Base-by-base conservation (phyloP, 1,140 invertebrate species). In the Zaprionus ghesquierei region DNA sequence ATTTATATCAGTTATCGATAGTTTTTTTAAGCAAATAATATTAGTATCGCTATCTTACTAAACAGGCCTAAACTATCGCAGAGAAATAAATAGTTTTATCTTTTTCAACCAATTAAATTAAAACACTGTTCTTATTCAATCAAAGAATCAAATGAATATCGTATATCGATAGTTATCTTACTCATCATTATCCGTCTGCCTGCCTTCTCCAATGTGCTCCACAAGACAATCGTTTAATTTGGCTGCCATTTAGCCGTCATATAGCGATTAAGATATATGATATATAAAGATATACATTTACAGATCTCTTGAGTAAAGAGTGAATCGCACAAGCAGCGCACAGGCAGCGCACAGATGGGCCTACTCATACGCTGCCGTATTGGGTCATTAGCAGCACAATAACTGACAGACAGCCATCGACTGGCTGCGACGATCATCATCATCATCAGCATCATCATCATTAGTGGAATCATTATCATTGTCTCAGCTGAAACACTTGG, bases 321-420 rank as follows among this genome's bases (percentile, higher is more conserved):
- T 5, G n/a, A 15, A 18, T 10, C 38, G 5, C 33, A n/a, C 35
- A 38, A 15, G n/a, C 13, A 38, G 35, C 35, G 5, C 8, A n/a
- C n/a, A n/a, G n/a, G n/a, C n/a, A n/a, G n/a, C n/a, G 41, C 18
- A 46, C 66, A 76, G 71, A 71, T 68, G 77, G 46, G 29, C 46
- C 58, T 44, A 38, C 62, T 69, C 69, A 38, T 27, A 27, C 33
- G 49, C 22, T 33, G 23, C 38, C 44, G 18, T 31, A 56, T 61
- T 66, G 41, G 69, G 58, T 72, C 63, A 72, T 72, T 72, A 68
- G 69, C 69, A 56, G 63, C 38, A 69, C 49, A 70, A 35, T 44
- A 38, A 33, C 63, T 58, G 56, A 51, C 46, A 60, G 44, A 44
- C 61, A 38, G 66, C 23, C 66, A 46, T 41, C 9, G 41, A 33